A percentile compares a stretch with the other conserved stretches of the same genome.
Evolutionary conservation across 2,888 invertebrate genomes (phyloP).

Genomic region (Ophion slaviceki): DNA sequence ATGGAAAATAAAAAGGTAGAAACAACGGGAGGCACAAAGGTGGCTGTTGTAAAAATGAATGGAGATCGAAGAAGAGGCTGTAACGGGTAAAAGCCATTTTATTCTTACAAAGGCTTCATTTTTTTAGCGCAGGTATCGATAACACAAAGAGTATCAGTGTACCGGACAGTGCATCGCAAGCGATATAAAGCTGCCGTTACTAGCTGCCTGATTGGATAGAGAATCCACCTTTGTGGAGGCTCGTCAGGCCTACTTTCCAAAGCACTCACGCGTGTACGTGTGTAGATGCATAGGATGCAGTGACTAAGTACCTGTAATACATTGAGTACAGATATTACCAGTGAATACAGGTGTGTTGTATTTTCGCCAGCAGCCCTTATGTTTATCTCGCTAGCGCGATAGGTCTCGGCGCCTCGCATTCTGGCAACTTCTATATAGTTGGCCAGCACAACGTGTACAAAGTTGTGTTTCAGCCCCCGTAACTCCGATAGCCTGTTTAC

Average conservation of each 20-base stretch:
- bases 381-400: slow-evolving; percentile 31
- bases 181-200: slow-evolving; percentile 6
- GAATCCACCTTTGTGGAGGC: slow-evolving; percentile 7
- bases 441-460: slow-evolving; percentile 60
- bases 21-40: not conserved
- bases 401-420: slow-evolving; percentile 18
- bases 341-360: not conserved
- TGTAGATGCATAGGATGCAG: not conserved
- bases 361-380: not conserved
- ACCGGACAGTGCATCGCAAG: slow-evolving; percentile 27
- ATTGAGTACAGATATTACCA: not conserved
- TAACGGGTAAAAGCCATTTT: slow-evolving; percentile 8
- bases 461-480: slow-evolving; percentile 55
- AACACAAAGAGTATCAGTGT: slow-evolving; percentile 27
- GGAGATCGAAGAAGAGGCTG: not conserved
- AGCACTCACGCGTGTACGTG: not conserved
- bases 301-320: not conserved
- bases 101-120: slow-evolving; percentile 10
- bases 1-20: slow-evolving; percentile 15
- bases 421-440: slow-evolving; percentile 41
- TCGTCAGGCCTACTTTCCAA: slow-evolving; percentile 27
- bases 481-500: slow-evolving; percentile 64
- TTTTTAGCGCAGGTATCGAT: slow-evolving; percentile 4
- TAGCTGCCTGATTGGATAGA: slow-evolving; percentile 11
- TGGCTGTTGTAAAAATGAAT: not conserved